Base-by-base conservation (phyloP, 2,797 vertebrate species). In the Cheirogaleus major region DNA sequence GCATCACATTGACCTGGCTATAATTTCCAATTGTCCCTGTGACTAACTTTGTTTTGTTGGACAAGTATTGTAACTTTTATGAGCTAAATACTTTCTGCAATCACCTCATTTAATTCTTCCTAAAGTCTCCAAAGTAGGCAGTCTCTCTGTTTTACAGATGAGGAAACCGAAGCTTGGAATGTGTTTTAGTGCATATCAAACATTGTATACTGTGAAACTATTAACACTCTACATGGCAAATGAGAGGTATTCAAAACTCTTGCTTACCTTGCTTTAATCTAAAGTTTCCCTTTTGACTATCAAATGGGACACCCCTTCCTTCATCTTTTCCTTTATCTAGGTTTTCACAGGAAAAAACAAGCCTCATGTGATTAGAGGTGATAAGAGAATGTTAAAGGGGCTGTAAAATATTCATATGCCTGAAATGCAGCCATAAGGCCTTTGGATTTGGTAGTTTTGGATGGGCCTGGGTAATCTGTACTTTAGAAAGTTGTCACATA, bases 191-290 rank as follows among this genome's bases (percentile, higher is more conserved):
- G 4, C 6, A 0, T 32, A 17, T 45, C 35, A 52, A 93, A 6
- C 38, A 35, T 22, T 32, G 0, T 38, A 48, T 38, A 41, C 0
- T n/a, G 1, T 27, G 23, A 27, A 38, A 41, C 23, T 12, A 35
- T 52, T 14, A 59, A 38, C 2, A 72, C 18, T 45, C 78, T 22
- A 27, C 0, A 0, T 27, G 32, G 41, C 59, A 20, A 0, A 30
- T 0, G 22, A 27, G 22, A 48, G 7, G 2, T 61, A 70, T 50
- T 78, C 18, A 50, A 45, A 87, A 41, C 14, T 52, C 81, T 23
- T 72, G 13, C 9, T 89, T 72, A 76, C 13, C 10, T 69, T 79
- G 20, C 41, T 84, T 73, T 20, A 78, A 76, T 30, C 0, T 1
- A 2, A 15, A 82, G 7, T 59, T 48, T 92, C 11, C 22, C 76